These are phyloP conservation scores for Actenoides hombroni DNA, from an alignment of 2,113 vertebrate genomes.

Conservation along the genomic window DNA sequence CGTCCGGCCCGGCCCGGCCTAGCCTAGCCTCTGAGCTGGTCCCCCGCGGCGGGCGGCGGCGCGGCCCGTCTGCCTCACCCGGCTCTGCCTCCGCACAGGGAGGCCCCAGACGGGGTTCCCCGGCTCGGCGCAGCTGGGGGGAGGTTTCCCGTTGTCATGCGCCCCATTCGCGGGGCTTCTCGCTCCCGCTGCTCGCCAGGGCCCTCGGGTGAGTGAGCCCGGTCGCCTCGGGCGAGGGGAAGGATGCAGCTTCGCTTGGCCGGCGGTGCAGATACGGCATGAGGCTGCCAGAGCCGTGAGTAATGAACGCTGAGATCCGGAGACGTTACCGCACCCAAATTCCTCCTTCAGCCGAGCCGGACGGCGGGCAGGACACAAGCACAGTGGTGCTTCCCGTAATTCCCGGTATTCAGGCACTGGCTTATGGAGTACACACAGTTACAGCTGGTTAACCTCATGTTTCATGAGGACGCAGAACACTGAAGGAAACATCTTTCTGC, in stretches of 20 bases:
- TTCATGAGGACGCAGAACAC: not conserved
- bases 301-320: not conserved
- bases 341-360: not conserved
- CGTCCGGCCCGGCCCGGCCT: too few relatives aligned
- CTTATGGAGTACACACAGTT: accelerated
- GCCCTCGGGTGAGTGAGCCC: not conserved
- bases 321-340: accelerated
- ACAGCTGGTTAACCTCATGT: not conserved
- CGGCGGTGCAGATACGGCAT: accelerated
- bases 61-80: not conserved
- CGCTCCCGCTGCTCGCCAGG: not conserved
- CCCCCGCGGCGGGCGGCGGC: too few relatives aligned
- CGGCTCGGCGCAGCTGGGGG: not conserved
- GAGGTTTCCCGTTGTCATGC: not conserved
- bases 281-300: not conserved
- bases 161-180: too few relatives aligned
- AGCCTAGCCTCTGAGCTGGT: not conserved
- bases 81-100: accelerated
- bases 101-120: too few relatives aligned
- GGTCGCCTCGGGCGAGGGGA: not conserved
- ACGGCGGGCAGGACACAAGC: not conserved
- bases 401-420: not conserved
- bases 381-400: accelerated
- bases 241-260: not conserved
- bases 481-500: not conserved